Conservation (phyloP, 2,888 invertebrate species). For the Dasysyrphus tricinctus region DNA sequence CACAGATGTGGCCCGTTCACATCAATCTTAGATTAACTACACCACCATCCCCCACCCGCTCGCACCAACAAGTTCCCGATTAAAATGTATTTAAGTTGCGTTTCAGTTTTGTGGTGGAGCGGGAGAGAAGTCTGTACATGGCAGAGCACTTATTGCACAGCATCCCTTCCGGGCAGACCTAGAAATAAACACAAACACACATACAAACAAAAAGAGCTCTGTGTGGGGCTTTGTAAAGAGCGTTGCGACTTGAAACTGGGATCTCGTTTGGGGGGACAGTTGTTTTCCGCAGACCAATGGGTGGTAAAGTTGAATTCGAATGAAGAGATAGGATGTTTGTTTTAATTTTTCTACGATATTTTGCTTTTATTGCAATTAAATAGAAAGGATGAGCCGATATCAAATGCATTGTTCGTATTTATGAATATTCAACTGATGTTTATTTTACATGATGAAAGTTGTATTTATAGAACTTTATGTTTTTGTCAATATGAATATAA, state of each 20-base stretch:
- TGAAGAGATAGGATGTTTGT: constrained; percentile 28
- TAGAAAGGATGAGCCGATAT: constrained; percentile 12
- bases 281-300: constrained; percentile 9
- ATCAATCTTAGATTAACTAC: constrained; percentile 75
- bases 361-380: constrained; percentile 55
- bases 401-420: constrained; percentile 27
- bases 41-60: constrained; percentile 50
- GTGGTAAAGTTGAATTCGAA: constrained; percentile 19
- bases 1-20: constrained; percentile 74
- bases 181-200: constrained; percentile 1
- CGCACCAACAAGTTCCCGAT: constrained; percentile 62
- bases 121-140: constrained; percentile 57
- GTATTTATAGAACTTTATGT: background rate
- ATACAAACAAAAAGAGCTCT: background rate
- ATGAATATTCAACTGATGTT: constrained; percentile 42
- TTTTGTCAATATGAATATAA: background rate
- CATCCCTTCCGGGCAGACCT: constrained; percentile 49
- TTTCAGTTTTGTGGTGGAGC: constrained; percentile 3
- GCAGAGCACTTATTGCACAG: constrained; percentile 68
- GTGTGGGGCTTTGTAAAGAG: constrained; percentile 15
- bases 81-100: constrained; percentile 73
- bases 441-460: constrained; percentile 6
- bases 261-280: constrained; percentile 24
- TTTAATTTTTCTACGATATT: background rate
- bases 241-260: constrained; percentile 52